Percentiles rank a stretch among this genome's conserved stretches.
These are phyloP conservation scores for Allacma fusca DNA, from an alignment of 2,888 invertebrate species.

Conservation along the genomic window DNA sequence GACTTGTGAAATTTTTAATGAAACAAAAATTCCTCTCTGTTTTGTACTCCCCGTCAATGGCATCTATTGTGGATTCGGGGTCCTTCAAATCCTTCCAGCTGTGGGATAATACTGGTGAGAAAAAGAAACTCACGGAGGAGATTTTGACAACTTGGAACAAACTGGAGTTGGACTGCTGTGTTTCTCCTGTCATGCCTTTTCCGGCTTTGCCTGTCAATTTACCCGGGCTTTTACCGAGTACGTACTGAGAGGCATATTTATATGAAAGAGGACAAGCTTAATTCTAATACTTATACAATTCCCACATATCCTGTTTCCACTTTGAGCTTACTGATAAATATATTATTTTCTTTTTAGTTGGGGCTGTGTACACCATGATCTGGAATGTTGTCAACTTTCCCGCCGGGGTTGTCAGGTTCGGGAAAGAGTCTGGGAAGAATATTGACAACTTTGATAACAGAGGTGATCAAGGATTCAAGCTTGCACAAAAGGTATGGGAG, in stretches of 20 bases:
- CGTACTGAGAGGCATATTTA: no score
- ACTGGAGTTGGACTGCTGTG: conserved; percentile 54
- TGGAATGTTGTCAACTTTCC: conserved; percentile 52
- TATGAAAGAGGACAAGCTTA: no score
- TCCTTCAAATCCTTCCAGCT: conserved; percentile 50
- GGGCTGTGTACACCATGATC: conserved; percentile 46
- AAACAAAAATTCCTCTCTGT: conserved; percentile 37
- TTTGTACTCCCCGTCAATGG: conserved; percentile 12
- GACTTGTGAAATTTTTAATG: conserved; percentile 50
- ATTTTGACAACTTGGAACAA: conserved; percentile 54
- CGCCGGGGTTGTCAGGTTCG: conserved; percentile 49
- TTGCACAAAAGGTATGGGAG: conserved; percentile 51
- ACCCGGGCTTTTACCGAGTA: conserved; percentile 59
- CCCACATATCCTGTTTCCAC: no score
- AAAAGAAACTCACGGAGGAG: conserved; percentile 49
- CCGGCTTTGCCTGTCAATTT: conserved; percentile 54
- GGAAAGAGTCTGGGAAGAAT: conserved; percentile 52
- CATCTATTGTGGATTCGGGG: conserved; percentile 53
- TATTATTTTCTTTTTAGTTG: no score
- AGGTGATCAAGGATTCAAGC: conserved; percentile 52
- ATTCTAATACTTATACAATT: no score
- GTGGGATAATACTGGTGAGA: conserved; percentile 57
- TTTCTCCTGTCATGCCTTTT: conserved; percentile 57
- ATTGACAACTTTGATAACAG: conserved; percentile 48
- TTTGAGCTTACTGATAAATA: no score